These are phyloP conservation scores for Aleiodes leptofemur DNA, from an alignment of 2,888 invertebrate genomes.

Conservation along the genomic window DNA sequence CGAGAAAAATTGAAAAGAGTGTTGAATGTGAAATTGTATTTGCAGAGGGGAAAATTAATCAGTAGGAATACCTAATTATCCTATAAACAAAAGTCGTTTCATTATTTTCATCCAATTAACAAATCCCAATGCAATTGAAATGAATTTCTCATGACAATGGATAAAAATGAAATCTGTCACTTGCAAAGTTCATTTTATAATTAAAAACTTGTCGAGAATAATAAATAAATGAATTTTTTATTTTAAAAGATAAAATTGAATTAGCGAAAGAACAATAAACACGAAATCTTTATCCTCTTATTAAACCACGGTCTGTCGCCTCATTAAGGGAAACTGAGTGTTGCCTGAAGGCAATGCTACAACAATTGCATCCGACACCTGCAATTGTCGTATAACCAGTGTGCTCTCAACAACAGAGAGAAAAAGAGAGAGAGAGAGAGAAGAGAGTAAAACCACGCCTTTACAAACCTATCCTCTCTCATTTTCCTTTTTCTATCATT, in stretches of 20 bases:
- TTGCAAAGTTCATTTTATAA: not conserved
- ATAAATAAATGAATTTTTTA: too few species aligned
- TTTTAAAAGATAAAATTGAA: not conserved
- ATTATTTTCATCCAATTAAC: too few species aligned
- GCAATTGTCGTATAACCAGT: constrained; percentile 45
- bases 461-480: not conserved
- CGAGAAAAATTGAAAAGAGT: not conserved
- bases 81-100: not conserved
- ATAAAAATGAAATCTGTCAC: too few species aligned
- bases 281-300: constrained; percentile 27
- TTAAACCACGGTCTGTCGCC: constrained; percentile 33
- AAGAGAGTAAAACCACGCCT: constrained; percentile 9
- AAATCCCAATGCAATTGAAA: too few species aligned
- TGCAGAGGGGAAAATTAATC: too few species aligned
- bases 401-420: constrained; percentile 5
- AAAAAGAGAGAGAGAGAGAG: constrained; percentile 8
- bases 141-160: too few species aligned
- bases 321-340: constrained; percentile 39
- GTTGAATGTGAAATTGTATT: not conserved
- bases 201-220: not conserved
- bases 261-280: not conserved
- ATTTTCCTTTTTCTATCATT: constrained; percentile 33
- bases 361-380: constrained; percentile 47
- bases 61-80: not conserved
- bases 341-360: constrained; percentile 36